Conservation (phyloP, 2,113 vertebrate genomes). For the Aphyosemion australe region DNA sequence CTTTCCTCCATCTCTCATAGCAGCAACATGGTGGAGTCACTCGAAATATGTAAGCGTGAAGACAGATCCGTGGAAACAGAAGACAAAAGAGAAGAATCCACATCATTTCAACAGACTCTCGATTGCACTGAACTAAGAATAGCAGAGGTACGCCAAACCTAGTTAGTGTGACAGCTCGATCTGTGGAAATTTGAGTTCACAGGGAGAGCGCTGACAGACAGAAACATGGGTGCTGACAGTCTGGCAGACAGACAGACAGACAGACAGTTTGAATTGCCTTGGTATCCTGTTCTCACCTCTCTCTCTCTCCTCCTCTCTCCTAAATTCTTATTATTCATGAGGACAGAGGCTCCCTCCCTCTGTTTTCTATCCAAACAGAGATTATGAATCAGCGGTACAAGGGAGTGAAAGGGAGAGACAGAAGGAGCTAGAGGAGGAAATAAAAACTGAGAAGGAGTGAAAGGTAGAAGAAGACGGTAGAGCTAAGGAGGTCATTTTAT, state of each 20-base stretch:
- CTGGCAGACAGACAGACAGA: conserved; percentile 54
- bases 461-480: not conserved
- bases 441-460: conserved; percentile 12
- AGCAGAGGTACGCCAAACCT: conserved; percentile 43
- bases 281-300: conserved; percentile 20
- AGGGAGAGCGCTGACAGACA: conserved; percentile 47
- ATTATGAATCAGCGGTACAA: conserved; percentile 51
- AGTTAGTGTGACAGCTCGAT: conserved; percentile 31
- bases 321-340: conserved; percentile 56
- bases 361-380: conserved; percentile 56
- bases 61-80: conserved; percentile 34
- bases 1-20: conserved; percentile 16
- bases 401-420: conserved; percentile 17
- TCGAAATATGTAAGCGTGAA: conserved; percentile 18
- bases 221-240: conserved; percentile 56
- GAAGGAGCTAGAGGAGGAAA: conserved; percentile 12
- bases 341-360: conserved; percentile 59
- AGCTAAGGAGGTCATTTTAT: not conserved
- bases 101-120: conserved; percentile 41
- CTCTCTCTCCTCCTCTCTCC: conserved; percentile 5
- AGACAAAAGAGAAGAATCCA: conserved; percentile 18
- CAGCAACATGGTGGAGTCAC: conserved; percentile 30
- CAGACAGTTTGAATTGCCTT: conserved; percentile 49
- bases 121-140: conserved; percentile 32
- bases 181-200: conserved; percentile 54